A percentile compares a stretch with the other conserved stretches of the same genome.
Conservation (phyloP, 2,797 vertebrate species). For the Margarornis squamiger region DNA sequence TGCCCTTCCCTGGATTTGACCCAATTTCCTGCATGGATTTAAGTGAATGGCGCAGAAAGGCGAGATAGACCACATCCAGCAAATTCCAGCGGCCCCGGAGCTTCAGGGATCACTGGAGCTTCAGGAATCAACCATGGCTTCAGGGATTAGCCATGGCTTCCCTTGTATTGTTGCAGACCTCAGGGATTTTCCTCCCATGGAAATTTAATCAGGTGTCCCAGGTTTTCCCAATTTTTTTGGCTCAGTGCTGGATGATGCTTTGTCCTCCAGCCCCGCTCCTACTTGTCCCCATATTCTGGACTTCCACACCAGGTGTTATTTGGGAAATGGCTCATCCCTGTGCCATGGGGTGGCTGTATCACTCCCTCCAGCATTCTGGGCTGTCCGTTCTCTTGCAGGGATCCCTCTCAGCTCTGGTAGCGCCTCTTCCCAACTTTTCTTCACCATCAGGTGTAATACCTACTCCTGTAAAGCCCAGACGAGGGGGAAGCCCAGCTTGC, state of each 20-base stretch:
- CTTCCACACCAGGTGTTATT: rapidly evolving
- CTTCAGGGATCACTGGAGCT: background rate
- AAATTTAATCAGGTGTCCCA: background rate
- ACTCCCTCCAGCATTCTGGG: background rate
- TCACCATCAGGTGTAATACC: rapidly evolving
- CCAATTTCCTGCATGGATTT: background rate
- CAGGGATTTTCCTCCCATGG: rapidly evolving
- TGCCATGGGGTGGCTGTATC: background rate
- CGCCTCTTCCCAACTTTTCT: background rate
- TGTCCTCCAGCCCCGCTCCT: rapidly evolving
- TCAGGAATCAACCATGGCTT: background rate
- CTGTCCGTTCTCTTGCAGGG: background rate
- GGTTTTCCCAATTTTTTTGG: no score
- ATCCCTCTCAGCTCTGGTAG: rapidly evolving
- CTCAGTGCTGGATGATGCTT: background rate
- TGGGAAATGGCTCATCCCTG: background rate
- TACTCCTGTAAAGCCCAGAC: background rate
- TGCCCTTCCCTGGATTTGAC: background rate
- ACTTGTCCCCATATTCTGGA: background rate
- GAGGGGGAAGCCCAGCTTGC: background rate
- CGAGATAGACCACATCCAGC: background rate
- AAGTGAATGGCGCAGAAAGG: background rate
- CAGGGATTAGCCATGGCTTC: background rate
- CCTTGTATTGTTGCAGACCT: background rate
- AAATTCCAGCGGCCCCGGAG: background rate